phyloP scores from a whole-genome alignment of 2,113 vertebrate species.

The Zapus hudsonius region DNA sequence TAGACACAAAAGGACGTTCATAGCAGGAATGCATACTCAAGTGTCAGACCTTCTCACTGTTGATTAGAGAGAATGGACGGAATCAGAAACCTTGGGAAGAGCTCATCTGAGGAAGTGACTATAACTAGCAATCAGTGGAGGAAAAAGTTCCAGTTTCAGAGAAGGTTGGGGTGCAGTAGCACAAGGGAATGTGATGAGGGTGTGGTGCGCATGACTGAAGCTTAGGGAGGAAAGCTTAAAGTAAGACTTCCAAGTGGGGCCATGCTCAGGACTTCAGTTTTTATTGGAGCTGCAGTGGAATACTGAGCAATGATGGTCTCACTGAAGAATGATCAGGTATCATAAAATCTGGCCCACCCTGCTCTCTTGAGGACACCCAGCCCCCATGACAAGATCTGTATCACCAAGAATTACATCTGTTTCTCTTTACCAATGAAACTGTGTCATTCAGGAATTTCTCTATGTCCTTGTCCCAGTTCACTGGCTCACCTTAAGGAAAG shows the following conservation, averaged over 20 bases:
- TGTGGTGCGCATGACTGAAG: fast-evolving
- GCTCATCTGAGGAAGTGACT: neutral
- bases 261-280: neutral
- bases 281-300: neutral
- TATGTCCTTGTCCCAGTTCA: slow-evolving; percentile 58
- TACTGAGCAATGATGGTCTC: neutral
- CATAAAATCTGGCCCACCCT: neutral
- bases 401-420: neutral
- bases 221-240: neutral
- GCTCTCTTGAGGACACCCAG: neutral
- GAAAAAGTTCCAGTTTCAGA: neutral
- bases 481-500: neutral
- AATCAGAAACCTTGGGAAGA: neutral
- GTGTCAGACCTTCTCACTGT: neutral
- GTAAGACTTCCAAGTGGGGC: neutral
- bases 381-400: neutral
- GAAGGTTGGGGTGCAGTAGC: neutral
- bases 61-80: neutral
- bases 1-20: neutral
- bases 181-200: neutral
- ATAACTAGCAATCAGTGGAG: neutral
- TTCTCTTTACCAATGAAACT: slow-evolving; percentile 53
- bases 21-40: neutral
- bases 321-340: neutral
- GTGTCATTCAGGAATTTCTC: slow-evolving; percentile 51